Percentiles rank a stretch among this genome's conserved stretches.
Evolutionary conservation across 2,888 invertebrate genomes (phyloP).

Genomic region (Hydropsyche betteni): DNA sequence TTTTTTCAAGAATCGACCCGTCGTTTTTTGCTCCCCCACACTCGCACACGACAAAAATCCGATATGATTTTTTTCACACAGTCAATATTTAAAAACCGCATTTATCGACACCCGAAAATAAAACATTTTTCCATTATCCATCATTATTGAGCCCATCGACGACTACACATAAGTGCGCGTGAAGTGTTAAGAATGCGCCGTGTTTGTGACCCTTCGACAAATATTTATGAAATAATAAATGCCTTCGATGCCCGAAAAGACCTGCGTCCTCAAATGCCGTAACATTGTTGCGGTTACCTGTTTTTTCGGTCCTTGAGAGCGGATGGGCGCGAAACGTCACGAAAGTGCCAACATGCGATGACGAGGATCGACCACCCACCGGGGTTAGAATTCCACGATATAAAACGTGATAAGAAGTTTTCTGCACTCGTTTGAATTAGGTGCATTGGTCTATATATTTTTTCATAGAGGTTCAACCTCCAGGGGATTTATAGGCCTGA

Average conservation of each 20-base stretch:
- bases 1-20: constrained; percentile 12
- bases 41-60: constrained; percentile 10
- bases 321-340: constrained; percentile 30
- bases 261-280: background rate
- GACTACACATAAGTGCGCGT: background rate
- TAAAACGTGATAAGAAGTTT: no score
- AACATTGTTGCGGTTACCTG: constrained; percentile 21
- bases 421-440: no score
- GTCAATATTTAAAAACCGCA: no score
- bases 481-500: background rate
- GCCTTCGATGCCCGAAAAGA: background rate
- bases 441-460: no score
- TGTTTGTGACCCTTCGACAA: constrained; percentile 35
- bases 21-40: constrained; percentile 6
- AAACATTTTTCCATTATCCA: no score
- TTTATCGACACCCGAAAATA: no score
- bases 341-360: constrained; percentile 30
- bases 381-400: background rate
- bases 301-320: background rate
- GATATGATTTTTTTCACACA: no score
- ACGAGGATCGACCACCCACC: constrained; percentile 41
- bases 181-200: constrained; percentile 29
- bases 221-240: constrained; percentile 35
- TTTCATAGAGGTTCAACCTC: no score
- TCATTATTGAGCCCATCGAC: background rate